phyloP scores from a whole-genome alignment of 2,797 vertebrate species.

The Galago senegalensis region DNA sequence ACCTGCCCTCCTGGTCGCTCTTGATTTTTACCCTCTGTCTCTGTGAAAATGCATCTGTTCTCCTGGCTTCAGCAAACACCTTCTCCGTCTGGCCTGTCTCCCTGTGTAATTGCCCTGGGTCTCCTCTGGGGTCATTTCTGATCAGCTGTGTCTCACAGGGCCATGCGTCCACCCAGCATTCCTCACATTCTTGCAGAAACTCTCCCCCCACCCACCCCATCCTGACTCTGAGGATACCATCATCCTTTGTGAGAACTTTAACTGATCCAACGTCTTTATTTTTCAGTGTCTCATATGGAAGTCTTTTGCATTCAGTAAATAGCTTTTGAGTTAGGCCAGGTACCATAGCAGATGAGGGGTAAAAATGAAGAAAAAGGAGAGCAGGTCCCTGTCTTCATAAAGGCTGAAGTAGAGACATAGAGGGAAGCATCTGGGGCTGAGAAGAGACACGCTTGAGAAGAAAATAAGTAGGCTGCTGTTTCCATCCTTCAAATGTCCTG shows the following conservation, averaged over 20 bases:
- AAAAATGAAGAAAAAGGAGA: not conserved
- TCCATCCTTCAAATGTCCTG: not conserved
- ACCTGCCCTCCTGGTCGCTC: not conserved
- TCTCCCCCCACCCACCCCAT: fast-evolving
- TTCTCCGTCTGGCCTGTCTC: not conserved
- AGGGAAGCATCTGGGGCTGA: not conserved
- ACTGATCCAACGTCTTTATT: not conserved
- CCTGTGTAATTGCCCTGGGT: fast-evolving
- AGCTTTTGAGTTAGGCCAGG: not conserved
- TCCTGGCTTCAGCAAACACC: not conserved
- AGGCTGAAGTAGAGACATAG: not conserved
- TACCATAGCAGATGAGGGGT: fast-evolving
- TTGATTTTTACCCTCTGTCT: not conserved
- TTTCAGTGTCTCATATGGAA: not conserved
- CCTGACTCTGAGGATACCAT: not conserved
- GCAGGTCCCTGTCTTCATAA: not conserved
- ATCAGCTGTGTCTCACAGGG: no score
- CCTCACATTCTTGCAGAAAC: not conserved
- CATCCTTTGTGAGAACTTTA: fast-evolving
- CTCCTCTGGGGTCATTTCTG: not conserved
- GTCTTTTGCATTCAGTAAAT: not conserved
- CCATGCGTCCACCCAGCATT: fast-evolving
- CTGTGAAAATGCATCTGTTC: not conserved
- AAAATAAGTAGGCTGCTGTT: fast-evolving
- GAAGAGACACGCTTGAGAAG: not conserved